Evolutionary conservation across 2,797 vertebrate species (phyloP).

Genomic region (Notamacropus eugenii): DNA sequence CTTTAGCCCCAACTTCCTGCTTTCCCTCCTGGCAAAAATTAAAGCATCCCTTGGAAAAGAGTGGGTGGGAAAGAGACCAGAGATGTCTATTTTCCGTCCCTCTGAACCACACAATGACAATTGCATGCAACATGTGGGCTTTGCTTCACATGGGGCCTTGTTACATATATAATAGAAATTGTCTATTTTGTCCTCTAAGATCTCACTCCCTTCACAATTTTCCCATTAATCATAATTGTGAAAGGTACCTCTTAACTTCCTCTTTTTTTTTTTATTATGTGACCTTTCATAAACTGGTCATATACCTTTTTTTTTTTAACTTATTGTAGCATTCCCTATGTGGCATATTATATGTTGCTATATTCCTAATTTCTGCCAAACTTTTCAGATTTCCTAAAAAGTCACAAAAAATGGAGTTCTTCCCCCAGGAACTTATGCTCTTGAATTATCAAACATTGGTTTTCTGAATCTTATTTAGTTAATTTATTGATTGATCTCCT

Average conservation of each 20-base stretch:
- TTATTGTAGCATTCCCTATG: neutral
- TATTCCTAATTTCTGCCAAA: neutral
- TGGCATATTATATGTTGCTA: neutral
- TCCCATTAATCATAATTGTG: neutral
- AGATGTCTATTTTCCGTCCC: neutral
- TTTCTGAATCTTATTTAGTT: neutral
- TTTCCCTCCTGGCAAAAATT: neutral
- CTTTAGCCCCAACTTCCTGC: neutral
- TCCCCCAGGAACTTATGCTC: neutral
- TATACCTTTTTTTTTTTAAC: neutral
- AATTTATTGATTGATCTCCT: neutral
- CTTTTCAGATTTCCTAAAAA: neutral
- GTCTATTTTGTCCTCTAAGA: neutral
- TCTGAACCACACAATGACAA: neutral
- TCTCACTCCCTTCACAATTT: neutral
- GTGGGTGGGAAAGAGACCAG: neutral
- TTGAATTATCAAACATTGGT: neutral
- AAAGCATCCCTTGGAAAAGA: neutral
- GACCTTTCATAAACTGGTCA: neutral
- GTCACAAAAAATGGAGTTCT: neutral
- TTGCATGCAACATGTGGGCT: neutral
- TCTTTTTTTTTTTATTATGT: neutral
- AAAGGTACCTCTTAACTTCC: neutral
- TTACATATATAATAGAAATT: neutral
- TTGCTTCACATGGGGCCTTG: neutral